phyloP scores from a whole-genome alignment of 2,888 invertebrate species.

The Tryphoninae sp. region DNA sequence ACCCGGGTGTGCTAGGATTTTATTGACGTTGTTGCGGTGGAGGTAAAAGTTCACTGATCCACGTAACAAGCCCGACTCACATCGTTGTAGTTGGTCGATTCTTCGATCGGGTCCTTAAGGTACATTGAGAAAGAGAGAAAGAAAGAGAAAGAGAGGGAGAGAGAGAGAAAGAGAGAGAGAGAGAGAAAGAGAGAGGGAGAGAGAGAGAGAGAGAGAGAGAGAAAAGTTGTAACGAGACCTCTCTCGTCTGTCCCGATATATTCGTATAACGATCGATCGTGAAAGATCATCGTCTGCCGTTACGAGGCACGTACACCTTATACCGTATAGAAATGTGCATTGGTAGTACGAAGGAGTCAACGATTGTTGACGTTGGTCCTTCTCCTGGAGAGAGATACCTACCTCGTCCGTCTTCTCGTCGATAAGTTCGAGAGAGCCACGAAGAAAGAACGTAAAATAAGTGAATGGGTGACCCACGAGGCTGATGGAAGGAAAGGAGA shows the following conservation, averaged over 20 bases:
- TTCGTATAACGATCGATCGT: conserved; percentile 73
- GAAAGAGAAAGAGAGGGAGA: conserved; percentile 20
- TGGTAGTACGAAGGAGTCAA: conserved; percentile 11
- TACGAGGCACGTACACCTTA: conserved; percentile 26
- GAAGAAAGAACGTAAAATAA: neutral
- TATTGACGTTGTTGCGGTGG: conserved; percentile 43
- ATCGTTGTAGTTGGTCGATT: conserved; percentile 39
- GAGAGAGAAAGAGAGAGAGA: conserved; percentile 28
- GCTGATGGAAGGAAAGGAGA: neutral
- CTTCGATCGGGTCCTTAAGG: conserved; percentile 46
- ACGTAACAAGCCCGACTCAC: conserved; percentile 46
- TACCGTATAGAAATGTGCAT: neutral
- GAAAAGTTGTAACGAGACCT: conserved; percentile 62
- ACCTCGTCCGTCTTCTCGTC: neutral
- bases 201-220: conserved; percentile 24
- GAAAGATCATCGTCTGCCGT: conserved; percentile 74
- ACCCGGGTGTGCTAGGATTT: conserved; percentile 34
- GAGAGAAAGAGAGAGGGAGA: conserved; percentile 32
- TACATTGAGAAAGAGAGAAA: conserved; percentile 31
- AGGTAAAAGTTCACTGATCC: conserved; percentile 63
- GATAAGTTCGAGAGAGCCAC: conserved; percentile 14
- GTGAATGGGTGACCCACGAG: neutral
- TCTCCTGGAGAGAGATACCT: neutral
- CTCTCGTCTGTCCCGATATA: conserved; percentile 55
- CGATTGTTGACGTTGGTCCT: conserved; percentile 19